Conservation (phyloP, 2,113 vertebrate species). For the Addax nasomaculatus region DNA sequence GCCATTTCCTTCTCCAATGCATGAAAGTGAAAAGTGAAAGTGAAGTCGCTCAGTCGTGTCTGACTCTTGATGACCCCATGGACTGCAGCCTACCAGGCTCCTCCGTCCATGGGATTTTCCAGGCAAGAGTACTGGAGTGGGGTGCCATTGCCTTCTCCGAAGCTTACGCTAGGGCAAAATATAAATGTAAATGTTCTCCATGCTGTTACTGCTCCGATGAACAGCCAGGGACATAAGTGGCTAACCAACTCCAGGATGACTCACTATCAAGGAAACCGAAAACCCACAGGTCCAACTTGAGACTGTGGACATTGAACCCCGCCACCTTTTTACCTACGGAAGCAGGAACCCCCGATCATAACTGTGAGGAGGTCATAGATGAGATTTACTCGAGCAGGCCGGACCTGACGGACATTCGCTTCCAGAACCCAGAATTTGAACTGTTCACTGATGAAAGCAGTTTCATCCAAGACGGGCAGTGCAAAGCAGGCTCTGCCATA, state of each 20-base stretch:
- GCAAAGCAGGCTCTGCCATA: neutral
- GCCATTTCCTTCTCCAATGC: too few relatives aligned
- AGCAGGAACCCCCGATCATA: neutral
- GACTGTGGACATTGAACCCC: rapidly evolving
- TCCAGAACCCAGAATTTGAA: neutral
- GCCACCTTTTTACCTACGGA: neutral
- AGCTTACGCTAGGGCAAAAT: neutral
- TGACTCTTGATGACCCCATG: too few relatives aligned
- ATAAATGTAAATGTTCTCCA: neutral
- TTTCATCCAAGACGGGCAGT: neutral
- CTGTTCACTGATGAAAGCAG: neutral
- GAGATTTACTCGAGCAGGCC: neutral
- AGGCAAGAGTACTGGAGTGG: too few relatives aligned
- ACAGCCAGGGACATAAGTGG: neutral
- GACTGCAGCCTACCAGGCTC: too few relatives aligned
- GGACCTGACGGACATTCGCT: neutral
- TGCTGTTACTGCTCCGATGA: neutral
- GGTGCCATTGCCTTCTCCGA: too few relatives aligned
- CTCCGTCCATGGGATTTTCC: too few relatives aligned
- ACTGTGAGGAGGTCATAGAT: neutral
- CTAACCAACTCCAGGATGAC: neutral
- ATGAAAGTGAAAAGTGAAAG: too few relatives aligned
- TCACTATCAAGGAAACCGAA: neutral
- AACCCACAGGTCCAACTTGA: neutral
- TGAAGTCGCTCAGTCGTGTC: too few relatives aligned